A percentile compares a stretch with the other conserved stretches of the same genome.
phyloP scores from a whole-genome alignment of 1,140 invertebrate species.

The Mylabris phalerata region DNA sequence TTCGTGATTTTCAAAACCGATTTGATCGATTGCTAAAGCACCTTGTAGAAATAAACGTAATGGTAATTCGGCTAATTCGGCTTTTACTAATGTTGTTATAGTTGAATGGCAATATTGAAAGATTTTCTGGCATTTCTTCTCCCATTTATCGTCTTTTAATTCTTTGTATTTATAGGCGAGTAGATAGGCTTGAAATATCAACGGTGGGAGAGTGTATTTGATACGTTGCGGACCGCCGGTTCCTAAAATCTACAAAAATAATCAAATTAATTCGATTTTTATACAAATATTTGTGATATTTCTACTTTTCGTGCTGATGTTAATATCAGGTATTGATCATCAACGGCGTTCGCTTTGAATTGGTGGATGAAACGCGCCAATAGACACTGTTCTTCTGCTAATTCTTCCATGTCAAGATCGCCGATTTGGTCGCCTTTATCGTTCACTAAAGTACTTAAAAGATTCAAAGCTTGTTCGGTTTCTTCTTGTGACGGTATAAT shows the following conservation, averaged over 20 bases:
- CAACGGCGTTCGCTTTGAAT: conserved; percentile 74
- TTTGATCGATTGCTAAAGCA: conserved; percentile 85
- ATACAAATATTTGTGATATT: neutral
- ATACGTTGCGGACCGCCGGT: conserved; percentile 82
- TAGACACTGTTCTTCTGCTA: conserved; percentile 92
- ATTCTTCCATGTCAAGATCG: conserved; percentile 84
- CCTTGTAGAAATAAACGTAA: conserved; percentile 92
- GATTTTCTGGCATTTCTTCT: conserved; percentile 96
- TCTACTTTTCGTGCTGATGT: conserved; percentile 74
- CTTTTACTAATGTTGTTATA: conserved; percentile 88
- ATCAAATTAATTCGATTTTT: neutral
- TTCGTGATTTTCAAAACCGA: conserved; percentile 90
- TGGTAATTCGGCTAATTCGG: conserved; percentile 87
- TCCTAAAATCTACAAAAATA: conserved; percentile 56
- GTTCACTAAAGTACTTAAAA: conserved; percentile 78
- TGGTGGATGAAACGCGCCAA: conserved; percentile 87
- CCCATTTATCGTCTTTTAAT: conserved; percentile 85
- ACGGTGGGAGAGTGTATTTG: conserved; percentile 86
- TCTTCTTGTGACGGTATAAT: conserved; percentile 81
- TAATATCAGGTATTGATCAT: conserved; percentile 90
- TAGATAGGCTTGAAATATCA: conserved; percentile 93
- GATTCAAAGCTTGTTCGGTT: conserved; percentile 41
- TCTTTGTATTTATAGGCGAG: conserved; percentile 80
- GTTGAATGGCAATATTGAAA: conserved; percentile 97
- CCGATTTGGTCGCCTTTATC: conserved; percentile 75